Evolutionary conservation across 2,888 invertebrate genomes (phyloP).

Genomic region (Incurvaria masculella): DNA sequence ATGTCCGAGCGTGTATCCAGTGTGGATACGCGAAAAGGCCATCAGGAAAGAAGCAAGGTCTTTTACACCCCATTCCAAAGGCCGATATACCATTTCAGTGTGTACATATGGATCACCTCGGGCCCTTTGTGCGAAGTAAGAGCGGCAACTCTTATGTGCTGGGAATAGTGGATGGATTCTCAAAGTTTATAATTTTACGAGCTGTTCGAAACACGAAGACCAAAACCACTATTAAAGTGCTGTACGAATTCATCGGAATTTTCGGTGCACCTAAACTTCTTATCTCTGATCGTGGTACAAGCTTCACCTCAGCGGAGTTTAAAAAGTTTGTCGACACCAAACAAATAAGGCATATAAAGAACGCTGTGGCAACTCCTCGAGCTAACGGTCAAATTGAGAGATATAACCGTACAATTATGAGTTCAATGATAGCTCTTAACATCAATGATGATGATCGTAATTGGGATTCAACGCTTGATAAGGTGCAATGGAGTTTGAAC

Average conservation of each 20-base stretch:
- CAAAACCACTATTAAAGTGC: constrained; percentile 1
- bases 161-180: constrained; percentile 10
- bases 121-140: constrained; percentile 12
- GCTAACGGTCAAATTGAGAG: constrained; percentile 23
- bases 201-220: constrained; percentile 12
- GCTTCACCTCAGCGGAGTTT: constrained; percentile 11
- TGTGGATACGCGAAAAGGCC: constrained; percentile 5
- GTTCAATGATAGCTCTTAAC: constrained; percentile 16
- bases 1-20: constrained; percentile 4
- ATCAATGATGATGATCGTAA: background rate
- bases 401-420: constrained; percentile 21
- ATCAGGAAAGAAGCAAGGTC: constrained; percentile 6
- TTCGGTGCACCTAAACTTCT: constrained; percentile 11
- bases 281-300: constrained; percentile 12
- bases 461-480: background rate
- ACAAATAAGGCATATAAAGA: constrained; percentile 16
- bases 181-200: constrained; percentile 8
- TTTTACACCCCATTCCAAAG: constrained; percentile 15
- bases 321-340: background rate
- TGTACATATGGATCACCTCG: constrained; percentile 15
- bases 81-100: constrained; percentile 14
- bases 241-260: constrained; percentile 8
- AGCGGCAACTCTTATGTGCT: constrained; percentile 9
- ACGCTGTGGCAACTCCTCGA: constrained; percentile 9
- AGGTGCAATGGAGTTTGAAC: constrained; percentile 2